Evolutionary conservation across 2,888 invertebrate genomes (phyloP).

Genomic region (Xanthia togata): DNA sequence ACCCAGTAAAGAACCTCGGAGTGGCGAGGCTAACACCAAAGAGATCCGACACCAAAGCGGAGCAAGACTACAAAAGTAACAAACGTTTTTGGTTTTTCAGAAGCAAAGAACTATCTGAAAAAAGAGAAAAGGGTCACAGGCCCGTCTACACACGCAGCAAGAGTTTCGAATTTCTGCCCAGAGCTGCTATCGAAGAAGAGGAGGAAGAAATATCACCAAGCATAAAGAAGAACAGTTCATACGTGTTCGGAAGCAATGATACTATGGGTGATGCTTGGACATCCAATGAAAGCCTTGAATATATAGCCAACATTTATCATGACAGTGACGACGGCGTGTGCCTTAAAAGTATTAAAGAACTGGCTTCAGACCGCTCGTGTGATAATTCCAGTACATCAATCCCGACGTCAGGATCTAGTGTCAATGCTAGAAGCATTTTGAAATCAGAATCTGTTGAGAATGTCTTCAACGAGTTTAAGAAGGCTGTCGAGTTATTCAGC

Average conservation of each 20-base stretch:
- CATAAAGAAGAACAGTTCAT: conserved; percentile 73
- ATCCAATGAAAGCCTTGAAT: conserved; percentile 84
- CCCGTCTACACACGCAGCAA: conserved; percentile 85
- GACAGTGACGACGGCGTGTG: conserved; percentile 81
- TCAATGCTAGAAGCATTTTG: conserved; percentile 78
- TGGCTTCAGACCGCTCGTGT: conserved; percentile 78
- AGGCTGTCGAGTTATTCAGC: conserved; percentile 85
- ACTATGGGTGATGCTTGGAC: conserved; percentile 82
- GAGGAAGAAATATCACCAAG: conserved; percentile 67
- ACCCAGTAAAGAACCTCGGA: conserved; percentile 36
- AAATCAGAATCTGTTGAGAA: conserved; percentile 83
- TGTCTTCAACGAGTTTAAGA: conserved; percentile 83
- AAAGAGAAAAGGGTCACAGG: conserved; percentile 71
- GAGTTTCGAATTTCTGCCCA: conserved; percentile 87
- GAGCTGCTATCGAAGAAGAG: conserved; percentile 81
- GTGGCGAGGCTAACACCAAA: conserved; percentile 55
- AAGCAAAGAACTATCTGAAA: conserved; percentile 78
- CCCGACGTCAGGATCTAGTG: conserved; percentile 81
- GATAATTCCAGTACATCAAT: conserved; percentile 81
- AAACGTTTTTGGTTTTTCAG: conserved; percentile 87
- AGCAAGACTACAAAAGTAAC: conserved; percentile 79
- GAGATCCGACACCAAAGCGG: conserved; percentile 67
- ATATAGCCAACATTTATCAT: conserved; percentile 82
- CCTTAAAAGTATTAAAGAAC: conserved; percentile 83
- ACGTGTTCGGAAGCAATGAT: conserved; percentile 80